These are phyloP conservation scores for Drosophila infuscata DNA, from an alignment of 2,888 invertebrate genomes.

Conservation along the genomic window DNA sequence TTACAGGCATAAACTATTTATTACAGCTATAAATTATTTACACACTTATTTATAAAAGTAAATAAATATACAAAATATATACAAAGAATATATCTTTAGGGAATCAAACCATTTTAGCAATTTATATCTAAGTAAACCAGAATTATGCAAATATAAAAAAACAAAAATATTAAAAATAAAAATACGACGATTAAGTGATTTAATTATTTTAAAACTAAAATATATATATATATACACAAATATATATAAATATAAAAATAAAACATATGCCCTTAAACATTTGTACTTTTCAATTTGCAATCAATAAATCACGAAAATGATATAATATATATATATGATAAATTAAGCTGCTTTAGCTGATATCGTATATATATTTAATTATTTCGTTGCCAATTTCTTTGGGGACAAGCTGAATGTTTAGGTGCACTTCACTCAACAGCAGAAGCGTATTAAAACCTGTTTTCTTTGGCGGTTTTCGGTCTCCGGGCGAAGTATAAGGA, in stretches of 20 bases:
- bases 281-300: no score
- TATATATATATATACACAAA: no score
- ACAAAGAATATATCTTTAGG: background rate
- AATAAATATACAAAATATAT: background rate
- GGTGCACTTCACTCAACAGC: background rate
- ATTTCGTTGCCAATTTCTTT: background rate
- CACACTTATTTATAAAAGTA: background rate
- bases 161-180: background rate
- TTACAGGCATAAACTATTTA: no score
- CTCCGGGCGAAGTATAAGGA: conserved; percentile 9
- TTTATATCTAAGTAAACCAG: background rate
- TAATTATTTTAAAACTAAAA: background rate
- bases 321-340: no score
- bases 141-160: background rate
- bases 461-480: conserved; percentile 25
- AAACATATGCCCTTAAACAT: no score
- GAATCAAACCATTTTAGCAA: background rate
- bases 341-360: background rate
- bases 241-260: background rate
- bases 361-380: background rate
- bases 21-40: no score
- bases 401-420: background rate
- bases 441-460: conserved; percentile 43
- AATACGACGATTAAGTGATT: background rate
- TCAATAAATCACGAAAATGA: no score